Evolutionary conservation across 2,113 vertebrate genomes (phyloP).

Genomic region (Xenotilapia longispinis): DNA sequence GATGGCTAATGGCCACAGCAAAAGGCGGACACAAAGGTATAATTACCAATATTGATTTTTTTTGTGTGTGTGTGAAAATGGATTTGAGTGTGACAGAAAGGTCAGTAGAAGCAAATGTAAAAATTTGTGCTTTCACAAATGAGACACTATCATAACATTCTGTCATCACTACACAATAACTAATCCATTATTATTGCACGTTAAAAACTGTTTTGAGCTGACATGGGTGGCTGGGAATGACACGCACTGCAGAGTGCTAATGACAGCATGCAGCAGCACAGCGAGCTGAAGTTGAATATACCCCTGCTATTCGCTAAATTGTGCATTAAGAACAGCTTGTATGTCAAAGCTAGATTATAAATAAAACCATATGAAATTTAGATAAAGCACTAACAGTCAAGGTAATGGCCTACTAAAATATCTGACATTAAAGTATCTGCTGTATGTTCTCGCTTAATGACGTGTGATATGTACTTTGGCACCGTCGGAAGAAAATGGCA

Average conservation of each 20-base stretch:
- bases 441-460: constrained; percentile 22
- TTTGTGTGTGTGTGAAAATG: not conserved
- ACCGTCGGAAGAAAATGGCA: constrained; percentile 33
- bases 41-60: constrained; percentile 34
- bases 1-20: constrained; percentile 33
- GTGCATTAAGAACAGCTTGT: not conserved
- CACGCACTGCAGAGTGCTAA: not conserved
- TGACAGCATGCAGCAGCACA: not conserved
- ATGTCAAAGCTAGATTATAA: constrained; percentile 17
- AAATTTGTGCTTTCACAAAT: constrained; percentile 1
- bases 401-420: constrained; percentile 35
- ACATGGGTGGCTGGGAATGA: not conserved
- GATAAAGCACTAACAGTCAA: constrained; percentile 22
- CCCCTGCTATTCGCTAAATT: not conserved
- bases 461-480: constrained; percentile 27
- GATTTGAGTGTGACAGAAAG: constrained; percentile 25
- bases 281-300: not conserved
- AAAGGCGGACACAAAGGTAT: constrained; percentile 26
- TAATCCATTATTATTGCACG: not conserved
- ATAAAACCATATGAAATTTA: constrained; percentile 19
- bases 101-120: constrained; percentile 11
- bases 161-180: not conserved
- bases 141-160: not conserved
- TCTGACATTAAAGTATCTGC: constrained; percentile 11
- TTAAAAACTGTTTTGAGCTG: not conserved